Evolutionary conservation across 2,113 vertebrate species (phyloP), one percentile per base, ranked within the genome.

Genomic region (Mola mola): DNA sequence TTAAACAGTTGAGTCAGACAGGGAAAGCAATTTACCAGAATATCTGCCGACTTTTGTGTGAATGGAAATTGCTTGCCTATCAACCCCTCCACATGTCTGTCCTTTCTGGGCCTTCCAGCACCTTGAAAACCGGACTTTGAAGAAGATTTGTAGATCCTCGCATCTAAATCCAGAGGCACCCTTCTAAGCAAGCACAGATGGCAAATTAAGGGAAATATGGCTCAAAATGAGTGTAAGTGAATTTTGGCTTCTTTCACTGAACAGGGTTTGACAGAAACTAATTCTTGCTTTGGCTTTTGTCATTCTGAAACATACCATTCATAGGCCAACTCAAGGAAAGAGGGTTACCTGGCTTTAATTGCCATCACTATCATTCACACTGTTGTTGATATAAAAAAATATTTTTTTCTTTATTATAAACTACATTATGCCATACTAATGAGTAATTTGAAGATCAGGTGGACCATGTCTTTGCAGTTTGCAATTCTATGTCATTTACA

Each of bases 101-200:
- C 53, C 38, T 76, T 47, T 74, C 50, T 63, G 51, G 31, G 43
- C 43, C 56, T 69, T 76, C 37, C 68, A 69, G 34, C 11, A 17
- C 56, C 87, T 85, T 87, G 76, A 81, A 84, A 69, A 47, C 36
- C 56, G 61, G 51, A 50, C 52, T 87, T 89, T 82, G 78, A 77
- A 15, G 64, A 89, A 83, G 83, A 89, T 79, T 78, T 90, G 85
- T 78, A 51, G 79, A 69, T 3, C 15, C 50, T 77, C 58, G 79
- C 42, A 82, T 83, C 60, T 19, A 17, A 57, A 40, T 70, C 66
- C 79, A 81, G 65, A 65, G 28, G 53, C 38, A 66, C 43, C 49
- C 64, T 15, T 61, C 52, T 61, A 58, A 81, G 82, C 68, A 78
- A 72, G 72, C 50, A 80, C 87, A 82, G 84, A 86, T 88, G 82